Percentiles rank a stretch among this genome's conserved stretches.
Conservation (phyloP, 2,113 vertebrate genomes). For the Ophiodon elongatus region DNA sequence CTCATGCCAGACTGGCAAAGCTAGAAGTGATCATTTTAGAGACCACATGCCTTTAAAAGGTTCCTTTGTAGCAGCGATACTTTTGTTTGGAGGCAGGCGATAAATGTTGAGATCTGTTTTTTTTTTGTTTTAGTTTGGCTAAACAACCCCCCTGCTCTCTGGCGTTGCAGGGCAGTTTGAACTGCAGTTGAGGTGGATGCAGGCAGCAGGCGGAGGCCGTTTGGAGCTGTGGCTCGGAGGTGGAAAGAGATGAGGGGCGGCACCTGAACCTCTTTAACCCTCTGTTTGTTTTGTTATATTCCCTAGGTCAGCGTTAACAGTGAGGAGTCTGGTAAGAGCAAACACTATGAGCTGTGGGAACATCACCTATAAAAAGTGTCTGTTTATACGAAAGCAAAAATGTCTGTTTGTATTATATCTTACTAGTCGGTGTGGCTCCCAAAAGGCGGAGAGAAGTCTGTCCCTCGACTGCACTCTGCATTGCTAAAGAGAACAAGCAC, state of each 20-base stretch:
- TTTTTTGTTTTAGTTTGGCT: background rate
- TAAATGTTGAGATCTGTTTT: background rate
- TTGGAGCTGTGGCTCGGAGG: constrained; percentile 19
- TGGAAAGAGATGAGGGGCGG: constrained; percentile 23
- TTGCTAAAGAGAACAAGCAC: constrained; percentile 49
- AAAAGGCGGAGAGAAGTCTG: constrained; percentile 40
- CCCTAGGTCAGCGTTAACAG: constrained; percentile 44
- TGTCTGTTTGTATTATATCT: constrained; percentile 64
- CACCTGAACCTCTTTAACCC: constrained; percentile 67
- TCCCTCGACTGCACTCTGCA: constrained; percentile 46
- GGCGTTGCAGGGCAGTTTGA: constrained; percentile 35
- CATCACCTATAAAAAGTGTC: constrained; percentile 14
- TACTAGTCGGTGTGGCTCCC: constrained; percentile 40
- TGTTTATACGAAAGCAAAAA: constrained; percentile 47
- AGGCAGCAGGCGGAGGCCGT: background rate
- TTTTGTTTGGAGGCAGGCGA: constrained; percentile 1
- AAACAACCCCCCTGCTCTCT: background rate
- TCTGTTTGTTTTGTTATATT: background rate
- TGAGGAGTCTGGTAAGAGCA: constrained; percentile 23
- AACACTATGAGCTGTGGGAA: constrained; percentile 29
- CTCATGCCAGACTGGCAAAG: background rate
- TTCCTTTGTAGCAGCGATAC: background rate
- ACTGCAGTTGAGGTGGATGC: background rate
- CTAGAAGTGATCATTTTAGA: constrained; percentile 13
- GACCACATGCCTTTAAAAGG: no score